phyloP scores from a whole-genome alignment of 2,888 invertebrate genomes.

The Scaptomyza flava region DNA sequence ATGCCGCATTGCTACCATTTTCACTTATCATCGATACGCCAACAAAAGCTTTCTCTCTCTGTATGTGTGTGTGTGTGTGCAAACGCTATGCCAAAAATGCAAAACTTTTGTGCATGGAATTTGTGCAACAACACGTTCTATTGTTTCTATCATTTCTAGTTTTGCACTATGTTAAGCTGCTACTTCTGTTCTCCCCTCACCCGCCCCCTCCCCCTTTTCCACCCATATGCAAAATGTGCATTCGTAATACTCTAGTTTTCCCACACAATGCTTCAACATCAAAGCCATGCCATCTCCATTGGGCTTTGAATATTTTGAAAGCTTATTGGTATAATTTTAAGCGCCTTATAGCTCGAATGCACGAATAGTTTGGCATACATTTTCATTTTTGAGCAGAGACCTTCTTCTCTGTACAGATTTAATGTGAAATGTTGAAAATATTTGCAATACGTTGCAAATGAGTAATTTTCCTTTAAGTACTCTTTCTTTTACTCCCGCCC shows the following conservation, averaged over 20 bases:
- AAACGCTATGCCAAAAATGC: neutral
- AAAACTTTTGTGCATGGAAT: slow-evolving; percentile 16
- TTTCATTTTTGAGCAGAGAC: neutral
- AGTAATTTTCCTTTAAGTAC: neutral
- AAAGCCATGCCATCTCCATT: slow-evolving; percentile 3
- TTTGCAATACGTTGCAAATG: slow-evolving; percentile 6
- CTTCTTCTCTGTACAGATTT: neutral
- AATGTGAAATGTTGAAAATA: neutral
- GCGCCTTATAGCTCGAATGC: slow-evolving; percentile 5
- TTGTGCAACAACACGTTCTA: slow-evolving; percentile 33
- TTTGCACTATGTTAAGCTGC: slow-evolving; percentile 4
- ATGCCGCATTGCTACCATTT: slow-evolving; percentile 40
- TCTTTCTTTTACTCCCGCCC: neutral
- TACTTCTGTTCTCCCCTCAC: neutral
- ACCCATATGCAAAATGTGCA: slow-evolving; percentile 1
- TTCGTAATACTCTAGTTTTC: slow-evolving; percentile 1
- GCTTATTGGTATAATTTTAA: slow-evolving; percentile 20
- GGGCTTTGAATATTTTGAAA: slow-evolving; percentile 2
- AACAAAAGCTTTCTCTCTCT: slow-evolving; percentile 3
- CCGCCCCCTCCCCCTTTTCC: neutral
- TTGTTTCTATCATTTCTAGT: slow-evolving; percentile 20
- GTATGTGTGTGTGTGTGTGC: neutral
- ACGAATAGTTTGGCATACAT: neutral
- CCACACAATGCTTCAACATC: neutral
- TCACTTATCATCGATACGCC: slow-evolving; percentile 53